Evolutionary conservation across 2,113 vertebrate genomes (phyloP).

Genomic region (Nannobrachium achirus): DNA sequence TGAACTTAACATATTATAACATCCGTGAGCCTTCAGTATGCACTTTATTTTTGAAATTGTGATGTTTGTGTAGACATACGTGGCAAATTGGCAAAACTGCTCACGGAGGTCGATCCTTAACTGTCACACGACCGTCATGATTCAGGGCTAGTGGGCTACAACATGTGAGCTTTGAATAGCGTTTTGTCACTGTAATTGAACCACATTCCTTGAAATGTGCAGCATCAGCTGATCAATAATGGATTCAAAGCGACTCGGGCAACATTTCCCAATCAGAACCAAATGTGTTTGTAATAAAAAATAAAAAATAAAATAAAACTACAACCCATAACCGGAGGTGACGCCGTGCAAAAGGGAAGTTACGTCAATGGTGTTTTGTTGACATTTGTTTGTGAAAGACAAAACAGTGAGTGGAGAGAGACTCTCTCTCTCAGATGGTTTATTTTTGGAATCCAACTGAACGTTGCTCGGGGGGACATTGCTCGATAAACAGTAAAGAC

Average conservation of each 20-base stretch:
- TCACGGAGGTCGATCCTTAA: no score
- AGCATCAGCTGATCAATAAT: no score
- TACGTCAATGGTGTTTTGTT: conserved; percentile 73
- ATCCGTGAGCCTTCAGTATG: no score
- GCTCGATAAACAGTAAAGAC: not conserved
- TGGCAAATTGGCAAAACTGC: no score
- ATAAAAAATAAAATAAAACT: not conserved
- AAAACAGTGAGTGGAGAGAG: conserved; percentile 59
- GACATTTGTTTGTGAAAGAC: conserved; percentile 80
- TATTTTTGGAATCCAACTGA: conserved; percentile 49
- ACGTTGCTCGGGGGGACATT: not conserved
- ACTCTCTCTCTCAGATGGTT: conserved; percentile 17
- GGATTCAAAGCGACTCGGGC: not conserved
- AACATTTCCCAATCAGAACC: not conserved
- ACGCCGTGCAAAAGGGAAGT: not conserved
- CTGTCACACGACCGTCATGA: no score
- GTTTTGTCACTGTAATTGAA: no score
- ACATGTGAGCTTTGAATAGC: no score
- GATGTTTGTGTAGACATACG: no score
- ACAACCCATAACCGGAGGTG: conserved; percentile 50
- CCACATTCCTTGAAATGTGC: no score
- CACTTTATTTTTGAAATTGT: no score
- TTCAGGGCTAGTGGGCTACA: no score
- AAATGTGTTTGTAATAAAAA: not conserved
- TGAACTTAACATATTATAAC: no score